These are phyloP conservation scores for Sarcophaga rosellei DNA, from an alignment of 2,888 invertebrate species.

Conservation along the genomic window DNA sequence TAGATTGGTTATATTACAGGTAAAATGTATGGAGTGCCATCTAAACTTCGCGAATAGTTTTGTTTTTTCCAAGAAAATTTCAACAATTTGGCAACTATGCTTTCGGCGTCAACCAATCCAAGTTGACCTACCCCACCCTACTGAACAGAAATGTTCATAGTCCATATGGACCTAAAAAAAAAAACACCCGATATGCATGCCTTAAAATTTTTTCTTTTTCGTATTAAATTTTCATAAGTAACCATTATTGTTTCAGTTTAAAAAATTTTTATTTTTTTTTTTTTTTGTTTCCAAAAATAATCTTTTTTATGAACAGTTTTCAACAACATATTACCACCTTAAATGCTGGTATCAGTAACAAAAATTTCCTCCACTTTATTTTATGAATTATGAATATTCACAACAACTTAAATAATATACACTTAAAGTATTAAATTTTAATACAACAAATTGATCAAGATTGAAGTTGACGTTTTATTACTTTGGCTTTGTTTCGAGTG, in stretches of 20 bases:
- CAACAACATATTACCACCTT: neutral
- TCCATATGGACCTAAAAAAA: no score
- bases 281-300: neutral
- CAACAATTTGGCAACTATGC: no score
- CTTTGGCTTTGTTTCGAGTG: neutral
- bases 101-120: no score
- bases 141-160: no score
- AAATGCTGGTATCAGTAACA: conserved; percentile 4
- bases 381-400: conserved; percentile 63
- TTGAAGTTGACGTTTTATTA: conserved; percentile 18
- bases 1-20: no score
- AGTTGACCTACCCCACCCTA: no score
- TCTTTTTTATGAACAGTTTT: neutral
- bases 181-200: no score
- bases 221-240: no score
- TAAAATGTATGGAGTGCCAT: no score
- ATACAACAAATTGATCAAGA: conserved; percentile 29
- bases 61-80: no score
- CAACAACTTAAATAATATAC: conserved; percentile 42
- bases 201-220: no score
- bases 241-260: neutral
- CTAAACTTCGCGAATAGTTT: no score
- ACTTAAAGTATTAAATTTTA: conserved; percentile 13
- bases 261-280: neutral
- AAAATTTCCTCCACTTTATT: neutral